Base-by-base conservation (phyloP, 2,888 invertebrate species). In the Drosophila greeni region DNA sequence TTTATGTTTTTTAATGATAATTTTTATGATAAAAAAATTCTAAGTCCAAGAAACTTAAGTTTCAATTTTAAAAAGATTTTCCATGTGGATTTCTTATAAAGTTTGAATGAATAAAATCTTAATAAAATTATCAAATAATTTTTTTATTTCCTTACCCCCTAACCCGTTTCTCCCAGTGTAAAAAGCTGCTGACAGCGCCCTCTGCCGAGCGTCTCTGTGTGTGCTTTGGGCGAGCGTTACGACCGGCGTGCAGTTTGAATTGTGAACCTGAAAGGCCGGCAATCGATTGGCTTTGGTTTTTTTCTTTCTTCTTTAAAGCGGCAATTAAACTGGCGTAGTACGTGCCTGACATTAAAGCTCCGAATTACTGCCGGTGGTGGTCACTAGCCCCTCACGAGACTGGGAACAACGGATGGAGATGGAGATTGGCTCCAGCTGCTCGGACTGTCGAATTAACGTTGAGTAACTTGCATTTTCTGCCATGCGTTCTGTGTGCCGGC, bases 181-280 rank as follows among this genome's bases (percentile, higher is more conserved):
- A 23, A 60, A 51, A 51, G 52, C 62, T 65, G 12, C 18, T 14
- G 1, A 5, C 11, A 58, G 58, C 58, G 58, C 57, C 58, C 42
- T 7, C 58, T 58, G 11, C 3, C 52, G 36, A n/a, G 7, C 11
- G 5, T 3, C 12, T 8, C 12, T 8, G 5, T 6, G 11, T 7
- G 34, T 14, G 9, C 16, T 53, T 31, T 33, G 2, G 14, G 1
- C 14, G 14, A 20, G 33, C 20, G 40, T 53, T 53, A 33, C 23
- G n/a, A 7, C n/a, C 12, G 7, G 5, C 2, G 16, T 12, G 5
- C 20, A 42, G n/a, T 31, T 53, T 26, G 29, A 53, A 42, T 9
- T 23, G 20, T 49, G 48, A 34, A 34, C 20, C 33, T 23, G 20
- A 49, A 34, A 34, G 11, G 34, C n/a, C 33, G 16, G 48, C 14